Conservation (phyloP, 2,888 invertebrate species). For the Acanthosepion lycidas region DNA sequence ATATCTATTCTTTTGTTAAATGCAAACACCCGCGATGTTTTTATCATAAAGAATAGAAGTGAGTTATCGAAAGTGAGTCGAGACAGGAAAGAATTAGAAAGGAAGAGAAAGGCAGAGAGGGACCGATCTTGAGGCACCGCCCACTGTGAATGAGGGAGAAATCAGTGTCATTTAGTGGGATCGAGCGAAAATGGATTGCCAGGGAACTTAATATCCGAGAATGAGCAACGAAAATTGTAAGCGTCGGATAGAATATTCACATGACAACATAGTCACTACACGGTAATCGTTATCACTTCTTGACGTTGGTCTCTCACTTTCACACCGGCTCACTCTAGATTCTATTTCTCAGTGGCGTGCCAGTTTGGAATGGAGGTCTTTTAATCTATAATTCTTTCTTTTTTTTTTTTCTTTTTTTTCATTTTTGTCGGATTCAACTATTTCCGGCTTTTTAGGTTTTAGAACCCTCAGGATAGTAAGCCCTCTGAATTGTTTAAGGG, state of each 20-base stretch:
- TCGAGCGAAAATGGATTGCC: too few relatives aligned
- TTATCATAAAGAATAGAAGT: not conserved
- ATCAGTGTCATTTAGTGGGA: not conserved
- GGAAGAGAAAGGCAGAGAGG: not conserved
- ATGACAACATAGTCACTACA: not conserved
- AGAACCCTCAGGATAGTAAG: not conserved
- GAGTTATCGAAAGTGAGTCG: not conserved
- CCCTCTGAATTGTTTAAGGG: not conserved
- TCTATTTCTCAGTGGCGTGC: not conserved
- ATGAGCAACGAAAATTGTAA: not conserved
- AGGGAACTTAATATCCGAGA: too few relatives aligned
- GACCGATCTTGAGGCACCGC: not conserved
- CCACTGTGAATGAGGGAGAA: not conserved
- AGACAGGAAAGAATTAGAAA: not conserved
- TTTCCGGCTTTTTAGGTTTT: not conserved
- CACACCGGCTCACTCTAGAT: not conserved
- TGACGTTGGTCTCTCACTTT: not conserved
- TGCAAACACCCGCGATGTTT: slow-evolving; percentile 33
- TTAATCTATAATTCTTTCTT: not conserved
- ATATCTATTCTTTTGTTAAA: not conserved
- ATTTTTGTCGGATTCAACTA: not conserved
- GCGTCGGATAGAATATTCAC: not conserved
- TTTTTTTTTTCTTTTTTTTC: too few relatives aligned
- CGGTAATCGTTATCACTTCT: not conserved
- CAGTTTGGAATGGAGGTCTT: not conserved